Percentiles rank a stretch among this genome's conserved stretches.
Evolutionary conservation across 2,797 vertebrate genomes (phyloP).

Genomic region (Acanthurus lineatus): DNA sequence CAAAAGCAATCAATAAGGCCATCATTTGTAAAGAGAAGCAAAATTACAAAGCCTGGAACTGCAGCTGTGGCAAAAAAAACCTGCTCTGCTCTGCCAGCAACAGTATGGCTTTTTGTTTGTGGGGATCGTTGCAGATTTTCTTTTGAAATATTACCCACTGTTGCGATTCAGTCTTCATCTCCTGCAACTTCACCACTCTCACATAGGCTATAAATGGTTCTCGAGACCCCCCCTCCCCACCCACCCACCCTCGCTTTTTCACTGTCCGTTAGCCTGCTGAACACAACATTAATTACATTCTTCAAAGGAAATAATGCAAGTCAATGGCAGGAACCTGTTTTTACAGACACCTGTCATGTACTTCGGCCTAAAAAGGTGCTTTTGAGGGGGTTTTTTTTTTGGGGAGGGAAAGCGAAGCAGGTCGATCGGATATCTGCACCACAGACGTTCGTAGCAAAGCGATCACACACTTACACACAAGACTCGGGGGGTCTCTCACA

Average conservation of each 20-base stretch:
- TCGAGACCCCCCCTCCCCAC: conserved; percentile 2
- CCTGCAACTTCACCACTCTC: conserved; percentile 18
- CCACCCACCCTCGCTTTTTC: neutral
- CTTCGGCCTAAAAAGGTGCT: conserved; percentile 82
- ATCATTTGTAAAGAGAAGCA: conserved; percentile 58
- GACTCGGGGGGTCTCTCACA: conserved; percentile 35
- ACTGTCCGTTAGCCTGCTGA: conserved; percentile 26
- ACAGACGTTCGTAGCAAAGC: conserved; percentile 28
- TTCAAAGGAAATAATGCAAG: conserved; percentile 60
- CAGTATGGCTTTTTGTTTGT: conserved; percentile 54
- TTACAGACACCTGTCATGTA: conserved; percentile 50
- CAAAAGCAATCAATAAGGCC: conserved; percentile 69
- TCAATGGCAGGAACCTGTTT: conserved; percentile 60
- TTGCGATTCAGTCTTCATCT: conserved; percentile 32
- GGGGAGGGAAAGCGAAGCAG: conserved; percentile 34
- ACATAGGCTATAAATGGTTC: conserved; percentile 22
- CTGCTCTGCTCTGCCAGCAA: conserved; percentile 27
- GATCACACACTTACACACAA: conserved; percentile 19
- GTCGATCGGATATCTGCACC: conserved; percentile 43
- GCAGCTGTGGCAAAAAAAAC: conserved; percentile 36
- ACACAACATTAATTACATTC: conserved; percentile 74
- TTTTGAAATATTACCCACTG: conserved; percentile 46
- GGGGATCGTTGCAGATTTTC: conserved; percentile 54
- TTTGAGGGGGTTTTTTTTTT: conserved; percentile 24
- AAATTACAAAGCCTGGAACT: conserved; percentile 39